phyloP scores from a whole-genome alignment of 2,888 invertebrate species.

The Synergus laeviventris region DNA sequence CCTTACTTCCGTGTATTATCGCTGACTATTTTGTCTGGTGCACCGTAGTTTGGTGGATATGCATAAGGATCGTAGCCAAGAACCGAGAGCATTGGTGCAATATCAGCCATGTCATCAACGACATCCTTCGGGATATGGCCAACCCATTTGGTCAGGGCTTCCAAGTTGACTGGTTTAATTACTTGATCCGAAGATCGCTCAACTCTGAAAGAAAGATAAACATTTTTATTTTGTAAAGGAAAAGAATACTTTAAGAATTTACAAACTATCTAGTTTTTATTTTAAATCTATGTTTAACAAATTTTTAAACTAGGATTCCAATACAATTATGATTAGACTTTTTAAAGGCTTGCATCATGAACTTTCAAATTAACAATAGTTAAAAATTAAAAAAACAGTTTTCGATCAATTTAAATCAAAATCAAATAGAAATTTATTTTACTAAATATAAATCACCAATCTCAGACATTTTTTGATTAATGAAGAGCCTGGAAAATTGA shows the following conservation, averaged over 20 bases:
- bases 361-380: too few relatives aligned
- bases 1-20: slow-evolving; percentile 79
- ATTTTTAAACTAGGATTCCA: too few relatives aligned
- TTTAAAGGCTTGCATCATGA: too few relatives aligned
- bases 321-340: too few relatives aligned
- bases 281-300: not conserved
- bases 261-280: not conserved
- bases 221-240: slow-evolving; percentile 23
- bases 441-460: not conserved
- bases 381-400: too few relatives aligned
- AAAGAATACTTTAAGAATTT: not conserved
- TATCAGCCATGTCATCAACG: slow-evolving; percentile 91
- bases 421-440: not conserved
- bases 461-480: not conserved
- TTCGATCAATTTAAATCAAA: too few relatives aligned
- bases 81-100: slow-evolving; percentile 95
- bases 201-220: slow-evolving; percentile 81
- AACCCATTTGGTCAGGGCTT: slow-evolving; percentile 95
- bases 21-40: slow-evolving; percentile 86
- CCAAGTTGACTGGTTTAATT: slow-evolving; percentile 97
- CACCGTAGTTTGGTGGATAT: slow-evolving; percentile 96
- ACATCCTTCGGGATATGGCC: slow-evolving; percentile 94
- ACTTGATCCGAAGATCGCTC: slow-evolving; percentile 99
- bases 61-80: slow-evolving; percentile 97
- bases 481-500: not conserved